phyloP scores from a whole-genome alignment of 2,888 invertebrate species.

The Nemurella pictetii region DNA sequence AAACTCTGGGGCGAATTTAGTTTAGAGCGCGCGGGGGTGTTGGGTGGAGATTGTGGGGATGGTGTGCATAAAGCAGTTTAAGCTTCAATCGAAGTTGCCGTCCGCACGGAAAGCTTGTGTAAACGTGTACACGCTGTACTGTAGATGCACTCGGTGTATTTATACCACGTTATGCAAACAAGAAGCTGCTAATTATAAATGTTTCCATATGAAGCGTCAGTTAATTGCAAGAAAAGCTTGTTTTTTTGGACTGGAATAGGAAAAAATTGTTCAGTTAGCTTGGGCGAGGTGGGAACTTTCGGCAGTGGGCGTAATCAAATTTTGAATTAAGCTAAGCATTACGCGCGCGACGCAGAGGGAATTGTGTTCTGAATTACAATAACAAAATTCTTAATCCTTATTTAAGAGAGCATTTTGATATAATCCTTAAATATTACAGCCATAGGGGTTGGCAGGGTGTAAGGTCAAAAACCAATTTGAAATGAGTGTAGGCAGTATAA shows the following conservation, averaged over 20 bases:
- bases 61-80: no score
- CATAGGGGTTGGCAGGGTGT: background rate
- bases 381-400: background rate
- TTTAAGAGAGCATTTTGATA: background rate
- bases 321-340: no score
- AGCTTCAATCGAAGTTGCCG: background rate
- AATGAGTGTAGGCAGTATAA: background rate
- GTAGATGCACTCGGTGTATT: no score
- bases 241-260: background rate
- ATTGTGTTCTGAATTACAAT: background rate
- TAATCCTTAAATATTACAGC: background rate
- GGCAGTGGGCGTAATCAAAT: no score
- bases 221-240: background rate
- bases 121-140: background rate
- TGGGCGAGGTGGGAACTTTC: no score
- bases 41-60: background rate
- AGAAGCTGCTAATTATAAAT: background rate
- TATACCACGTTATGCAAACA: no score
- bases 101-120: no score
- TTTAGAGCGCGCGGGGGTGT: background rate
- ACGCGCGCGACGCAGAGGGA: no score
- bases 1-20: background rate
- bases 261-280: no score
- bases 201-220: background rate
- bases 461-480: background rate